These are phyloP conservation scores for Laticauda colubrina DNA, from an alignment of 2,113 vertebrate species.

Conservation along the genomic window DNA sequence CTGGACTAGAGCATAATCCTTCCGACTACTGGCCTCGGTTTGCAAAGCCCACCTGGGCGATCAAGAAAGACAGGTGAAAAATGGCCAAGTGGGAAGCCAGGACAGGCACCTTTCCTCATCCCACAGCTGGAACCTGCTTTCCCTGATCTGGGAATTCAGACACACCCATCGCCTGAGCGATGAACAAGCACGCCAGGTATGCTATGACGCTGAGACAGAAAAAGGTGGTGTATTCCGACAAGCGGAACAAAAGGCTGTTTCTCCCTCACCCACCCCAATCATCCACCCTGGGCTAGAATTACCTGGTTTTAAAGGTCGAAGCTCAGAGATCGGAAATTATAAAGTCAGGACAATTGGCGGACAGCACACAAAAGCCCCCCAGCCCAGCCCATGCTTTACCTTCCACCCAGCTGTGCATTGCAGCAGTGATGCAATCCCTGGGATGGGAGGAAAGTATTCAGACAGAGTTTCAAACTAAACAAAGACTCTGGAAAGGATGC, in stretches of 20 bases:
- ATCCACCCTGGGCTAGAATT: background rate
- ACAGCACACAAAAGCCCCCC: background rate
- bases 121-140: background rate
- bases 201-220: background rate
- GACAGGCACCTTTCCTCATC: background rate
- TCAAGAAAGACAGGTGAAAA: background rate
- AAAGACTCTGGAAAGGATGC: no score
- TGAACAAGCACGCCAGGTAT: background rate
- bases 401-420: background rate
- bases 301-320: constrained; percentile 33
- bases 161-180: background rate
- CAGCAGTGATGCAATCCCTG: background rate
- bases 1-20: no score
- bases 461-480: background rate
- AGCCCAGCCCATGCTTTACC: background rate
- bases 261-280: background rate
- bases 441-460: background rate
- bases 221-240: background rate
- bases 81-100: background rate
- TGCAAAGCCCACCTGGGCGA: background rate
- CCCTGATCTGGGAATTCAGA: background rate
- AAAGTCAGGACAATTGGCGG: fast-evolving
- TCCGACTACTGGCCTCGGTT: background rate
- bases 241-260: no score
- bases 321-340: background rate